phyloP scores from a whole-genome alignment of 35 echinoderm and acorn worm genomes.

The Ptychodera flava region DNA sequence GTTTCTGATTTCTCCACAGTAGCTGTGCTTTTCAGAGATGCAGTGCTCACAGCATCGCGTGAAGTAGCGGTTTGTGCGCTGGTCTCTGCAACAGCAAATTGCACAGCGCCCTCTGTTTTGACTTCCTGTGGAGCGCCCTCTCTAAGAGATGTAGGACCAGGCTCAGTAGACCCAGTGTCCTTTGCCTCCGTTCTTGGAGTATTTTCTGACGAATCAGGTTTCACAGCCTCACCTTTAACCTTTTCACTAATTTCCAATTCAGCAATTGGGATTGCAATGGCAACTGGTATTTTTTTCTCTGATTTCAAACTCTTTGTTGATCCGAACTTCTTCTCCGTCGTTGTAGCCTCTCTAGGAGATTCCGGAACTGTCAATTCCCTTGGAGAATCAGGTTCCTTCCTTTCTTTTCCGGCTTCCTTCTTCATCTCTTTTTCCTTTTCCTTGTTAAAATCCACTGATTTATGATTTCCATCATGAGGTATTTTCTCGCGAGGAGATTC shows the following conservation, averaged over 20 bases:
- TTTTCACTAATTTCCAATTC: background rate
- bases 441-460: background rate
- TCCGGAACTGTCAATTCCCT: background rate
- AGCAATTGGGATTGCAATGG: background rate
- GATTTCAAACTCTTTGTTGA: background rate
- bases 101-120: too few relatives aligned
- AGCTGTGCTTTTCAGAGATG: too few relatives aligned
- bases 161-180: too few relatives aligned
- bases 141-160: too few relatives aligned
- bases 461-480: background rate
- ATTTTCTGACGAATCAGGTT: background rate
- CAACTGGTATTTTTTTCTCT: background rate
- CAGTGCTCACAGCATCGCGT: too few relatives aligned
- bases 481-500: background rate
- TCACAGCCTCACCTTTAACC: background rate
- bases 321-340: background rate
- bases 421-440: background rate
- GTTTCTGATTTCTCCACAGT: background rate
- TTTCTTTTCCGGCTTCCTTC: background rate
- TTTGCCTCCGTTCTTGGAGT: too few relatives aligned
- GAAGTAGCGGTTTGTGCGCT: too few relatives aligned
- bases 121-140: too few relatives aligned
- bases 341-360: background rate
- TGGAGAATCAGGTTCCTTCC: too few relatives aligned
- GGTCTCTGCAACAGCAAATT: too few relatives aligned